Base-by-base conservation (phyloP, 2,797 vertebrate genomes). In the Megalops cyprinoides region DNA sequence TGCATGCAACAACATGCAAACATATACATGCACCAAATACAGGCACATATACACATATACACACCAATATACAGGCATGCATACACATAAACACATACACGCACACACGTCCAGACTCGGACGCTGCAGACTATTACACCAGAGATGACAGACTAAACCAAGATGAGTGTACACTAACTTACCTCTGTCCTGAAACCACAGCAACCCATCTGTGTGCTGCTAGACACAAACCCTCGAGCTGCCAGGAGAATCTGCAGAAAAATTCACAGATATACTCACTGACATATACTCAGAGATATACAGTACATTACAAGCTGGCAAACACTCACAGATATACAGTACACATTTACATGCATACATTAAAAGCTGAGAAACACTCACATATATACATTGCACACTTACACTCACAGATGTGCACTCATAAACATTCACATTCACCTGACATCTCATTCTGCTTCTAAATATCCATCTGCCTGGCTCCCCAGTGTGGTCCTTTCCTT, bases 161-260 rank as follows among this genome's bases (percentile, higher is more conserved):
- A 28, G n/a, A 14, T 2, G n/a, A 20, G 39, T 2, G 23, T 37
- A 42, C 25, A 4, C 23, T 31, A 48, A n/a, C 84, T 89, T 71
- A 95, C 94, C 91, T 93, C 81, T 15, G 84, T 83, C 37, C 93
- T 91, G 85, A 93, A 94, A 0, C 86, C 88, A 18, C 91, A 94
- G 86, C 91, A 93, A 56, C 93, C 93, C 71, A 0, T 83, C 75
- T 90, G 91, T 31, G 42, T 79, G 55, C 90, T 88, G 76, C 84
- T 88, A n/a, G 74, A 83, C 5, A 91, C 1, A 44, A 94, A 93
- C 0, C 78, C 77, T 62, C 90, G 87, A 0, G 88, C 91, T 46
- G 87, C 91, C 0, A 93, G n/a, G 39, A 94, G 79, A 48, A 93
- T 90, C 94, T 95, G 83, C 25, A 42, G 78, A 86, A 74, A 28